These are phyloP conservation scores for Megalopta genalis DNA, from an alignment of 1,140 invertebrate species.

Conservation along the genomic window DNA sequence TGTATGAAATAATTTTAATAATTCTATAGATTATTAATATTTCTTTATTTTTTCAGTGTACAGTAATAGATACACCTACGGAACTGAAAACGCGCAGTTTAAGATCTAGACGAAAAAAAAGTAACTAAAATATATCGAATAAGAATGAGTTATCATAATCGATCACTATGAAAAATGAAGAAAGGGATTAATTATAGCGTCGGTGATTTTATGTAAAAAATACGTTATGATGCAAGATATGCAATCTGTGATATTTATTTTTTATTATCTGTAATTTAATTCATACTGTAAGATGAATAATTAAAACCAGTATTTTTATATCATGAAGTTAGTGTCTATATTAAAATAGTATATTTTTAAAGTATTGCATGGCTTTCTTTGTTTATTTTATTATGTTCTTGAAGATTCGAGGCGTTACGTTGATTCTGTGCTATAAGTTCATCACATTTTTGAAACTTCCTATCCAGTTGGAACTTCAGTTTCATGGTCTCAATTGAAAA, in stretches of 20 bases:
- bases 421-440: too few species aligned
- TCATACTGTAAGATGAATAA: not conserved
- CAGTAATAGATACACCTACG: constrained; percentile 22
- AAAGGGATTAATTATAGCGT: not conserved
- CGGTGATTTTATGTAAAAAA: not conserved
- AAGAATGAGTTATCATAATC: not conserved
- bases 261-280: not conserved
- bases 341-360: constrained; percentile 23
- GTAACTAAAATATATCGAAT: constrained; percentile 20
- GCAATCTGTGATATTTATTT: not conserved
- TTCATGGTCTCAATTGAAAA: too few species aligned
- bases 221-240: not conserved
- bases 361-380: not conserved
- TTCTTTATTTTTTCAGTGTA: constrained; percentile 7
- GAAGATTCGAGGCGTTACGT: too few species aligned
- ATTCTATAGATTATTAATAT: constrained; percentile 1
- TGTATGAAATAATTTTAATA: not conserved
- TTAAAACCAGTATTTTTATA: not conserved
- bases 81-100: constrained; percentile 50
- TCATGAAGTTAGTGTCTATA: not conserved
- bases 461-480: too few species aligned
- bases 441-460: too few species aligned
- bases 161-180: not conserved
- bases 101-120: constrained; percentile 63
- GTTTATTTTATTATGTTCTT: too few species aligned